Evolutionary conservation across 2,113 vertebrate genomes (phyloP), one percentile per base, ranked within the genome.

Genomic region (Cettia cetti): DNA sequence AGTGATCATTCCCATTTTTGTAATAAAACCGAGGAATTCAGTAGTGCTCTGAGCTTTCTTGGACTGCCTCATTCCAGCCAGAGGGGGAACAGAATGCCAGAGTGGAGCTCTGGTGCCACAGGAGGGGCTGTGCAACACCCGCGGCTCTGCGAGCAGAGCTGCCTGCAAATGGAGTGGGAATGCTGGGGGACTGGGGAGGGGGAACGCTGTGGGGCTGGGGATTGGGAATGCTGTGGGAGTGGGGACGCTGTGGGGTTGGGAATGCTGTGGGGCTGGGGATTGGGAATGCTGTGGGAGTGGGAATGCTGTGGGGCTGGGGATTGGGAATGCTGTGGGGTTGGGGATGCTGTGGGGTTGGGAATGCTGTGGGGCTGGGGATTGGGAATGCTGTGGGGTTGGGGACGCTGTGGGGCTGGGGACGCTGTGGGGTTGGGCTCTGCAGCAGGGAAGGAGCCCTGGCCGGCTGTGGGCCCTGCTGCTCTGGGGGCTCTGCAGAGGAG

Each of bases 1-100:
- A 98, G 94, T 97, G 98, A 98, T 97, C 97, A 94, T 96, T 97
- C 96, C 95, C 97, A 86, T 93, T 98, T 98, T 98, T 98, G 79
- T 98, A 98, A 98, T 98, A 98, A 98, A 98, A 98, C 50, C 96
- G 33, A 97, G 96, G 97, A 97, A 94, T 96, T 90, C 47, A 63
- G 18, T 61, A 95, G 79, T 88, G 61, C 95, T 95, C 92, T 70
- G 96, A 86, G 60, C 85, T 72, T 77, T 88, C 84, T 92, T 95
- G 89, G 57, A 3, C 61, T 56, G 40, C 68, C 63, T 92, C 4
- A 1, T 7, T 69, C 0, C 3, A 39, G 63, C n/a, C 26, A 13
- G 35, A 68, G 30, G 1, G 21, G 63, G 47, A 65, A 20, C 0
- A 65, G 42, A 50, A 30, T 0, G 2, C 7, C 30, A 1, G 31